A percentile compares a stretch with the other conserved stretches of the same genome.
phyloP scores from a whole-genome alignment of 2,888 invertebrate species.

The Xanthia icteritia region DNA sequence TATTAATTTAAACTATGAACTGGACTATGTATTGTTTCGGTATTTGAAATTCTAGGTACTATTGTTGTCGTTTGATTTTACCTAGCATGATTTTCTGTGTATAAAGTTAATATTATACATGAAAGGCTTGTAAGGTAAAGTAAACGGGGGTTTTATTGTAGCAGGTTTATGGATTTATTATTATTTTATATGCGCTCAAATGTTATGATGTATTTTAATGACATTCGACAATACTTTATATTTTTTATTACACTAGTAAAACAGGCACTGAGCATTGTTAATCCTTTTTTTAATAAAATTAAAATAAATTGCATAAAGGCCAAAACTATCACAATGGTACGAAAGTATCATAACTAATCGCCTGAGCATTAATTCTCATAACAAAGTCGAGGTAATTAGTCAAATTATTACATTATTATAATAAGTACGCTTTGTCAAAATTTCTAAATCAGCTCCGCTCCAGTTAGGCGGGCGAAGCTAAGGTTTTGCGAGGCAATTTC shows the following conservation, averaged over 20 bases:
- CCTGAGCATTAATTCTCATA: slow-evolving; percentile 26
- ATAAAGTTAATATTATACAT: neutral
- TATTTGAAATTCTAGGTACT: slow-evolving; percentile 10
- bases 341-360: slow-evolving; percentile 18
- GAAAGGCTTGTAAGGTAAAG: neutral
- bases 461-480: slow-evolving; percentile 81
- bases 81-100: neutral
- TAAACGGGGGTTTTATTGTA: neutral
- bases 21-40: slow-evolving; percentile 37
- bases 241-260: too few species aligned
- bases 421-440: slow-evolving; percentile 62
- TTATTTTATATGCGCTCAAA: neutral
- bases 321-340: slow-evolving; percentile 31
- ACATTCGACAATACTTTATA: neutral
- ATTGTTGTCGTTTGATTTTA: slow-evolving; percentile 25
- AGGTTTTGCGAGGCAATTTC: slow-evolving; percentile 88
- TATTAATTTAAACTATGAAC: slow-evolving; percentile 73
- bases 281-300: neutral
- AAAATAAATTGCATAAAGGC: slow-evolving; percentile 2
- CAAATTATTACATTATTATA: slow-evolving; percentile 57
- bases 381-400: slow-evolving; percentile 60
- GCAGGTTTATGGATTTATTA: neutral
- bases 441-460: slow-evolving; percentile 80
- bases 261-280: neutral
- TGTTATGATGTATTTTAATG: too few species aligned